These are phyloP conservation scores for Globicephala melas DNA, from an alignment of 2,113 vertebrate genomes.

Conservation along the genomic window DNA sequence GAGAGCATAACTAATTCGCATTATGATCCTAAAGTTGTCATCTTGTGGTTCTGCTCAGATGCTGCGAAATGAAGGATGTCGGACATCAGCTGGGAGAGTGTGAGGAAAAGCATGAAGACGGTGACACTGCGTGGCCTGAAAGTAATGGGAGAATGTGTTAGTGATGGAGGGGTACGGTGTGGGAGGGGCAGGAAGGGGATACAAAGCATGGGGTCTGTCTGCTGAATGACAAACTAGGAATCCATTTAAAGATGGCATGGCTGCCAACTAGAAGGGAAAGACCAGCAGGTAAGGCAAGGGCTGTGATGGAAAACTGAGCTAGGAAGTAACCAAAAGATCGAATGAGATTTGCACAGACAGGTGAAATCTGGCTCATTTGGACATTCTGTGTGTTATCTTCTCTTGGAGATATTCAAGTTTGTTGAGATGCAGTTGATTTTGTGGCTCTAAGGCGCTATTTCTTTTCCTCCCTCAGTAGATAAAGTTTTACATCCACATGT, in stretches of 20 bases:
- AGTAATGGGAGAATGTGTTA: conserved; percentile 33
- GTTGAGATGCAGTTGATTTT: not conserved
- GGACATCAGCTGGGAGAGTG: conserved; percentile 49
- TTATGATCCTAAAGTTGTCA: conserved; percentile 60
- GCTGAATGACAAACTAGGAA: conserved; percentile 8
- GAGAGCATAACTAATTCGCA: conserved; percentile 63
- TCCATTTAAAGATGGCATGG: not conserved
- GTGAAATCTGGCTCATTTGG: not conserved
- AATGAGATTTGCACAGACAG: accelerated
- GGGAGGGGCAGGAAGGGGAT: not conserved
- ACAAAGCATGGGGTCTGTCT: not conserved
- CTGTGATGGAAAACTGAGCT: not conserved
- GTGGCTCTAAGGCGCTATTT: not conserved
- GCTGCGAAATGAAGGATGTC: conserved; percentile 62
- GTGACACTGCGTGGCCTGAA: conserved; percentile 27
- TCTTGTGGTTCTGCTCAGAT: conserved; percentile 63
- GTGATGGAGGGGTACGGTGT: not conserved
- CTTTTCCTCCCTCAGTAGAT: not conserved
- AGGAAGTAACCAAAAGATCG: not conserved
- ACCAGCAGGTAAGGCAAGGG: not conserved
- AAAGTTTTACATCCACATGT: conserved; percentile 5
- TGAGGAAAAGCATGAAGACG: not conserved
- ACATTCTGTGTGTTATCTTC: not conserved
- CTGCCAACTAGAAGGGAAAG: not conserved
- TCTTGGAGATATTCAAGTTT: not conserved